A percentile compares a stretch with the other conserved stretches of the same genome.
phyloP scores from a whole-genome alignment of 2,797 vertebrate species.

The Ceryle rudis region DNA sequence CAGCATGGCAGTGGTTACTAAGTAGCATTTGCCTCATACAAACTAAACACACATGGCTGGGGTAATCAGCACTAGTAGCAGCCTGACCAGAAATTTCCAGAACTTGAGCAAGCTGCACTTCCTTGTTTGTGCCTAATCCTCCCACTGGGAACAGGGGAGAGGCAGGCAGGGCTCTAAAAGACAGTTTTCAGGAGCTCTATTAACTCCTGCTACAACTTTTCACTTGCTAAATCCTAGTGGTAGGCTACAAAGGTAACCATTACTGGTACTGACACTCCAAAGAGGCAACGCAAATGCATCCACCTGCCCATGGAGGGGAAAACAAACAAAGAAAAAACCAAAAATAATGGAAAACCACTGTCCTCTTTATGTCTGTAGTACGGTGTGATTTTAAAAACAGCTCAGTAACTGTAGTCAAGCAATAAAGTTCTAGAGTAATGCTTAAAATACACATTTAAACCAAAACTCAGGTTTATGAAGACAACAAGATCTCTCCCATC shows the following conservation, averaged over 20 bases:
- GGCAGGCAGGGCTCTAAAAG: neutral
- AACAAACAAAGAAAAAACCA: neutral
- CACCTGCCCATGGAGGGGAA: neutral
- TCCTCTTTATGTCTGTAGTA: neutral
- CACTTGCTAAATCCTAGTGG: neutral
- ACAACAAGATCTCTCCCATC: neutral
- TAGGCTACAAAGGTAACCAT: rapidly evolving
- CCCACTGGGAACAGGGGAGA: neutral
- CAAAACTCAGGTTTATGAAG: neutral
- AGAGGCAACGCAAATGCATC: neutral
- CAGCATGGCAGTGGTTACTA: neutral
- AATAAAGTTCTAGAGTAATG: neutral
- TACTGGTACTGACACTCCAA: rapidly evolving
- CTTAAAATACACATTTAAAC: neutral
- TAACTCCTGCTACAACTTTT: neutral
- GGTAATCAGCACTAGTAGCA: neutral
- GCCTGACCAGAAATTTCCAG: neutral
- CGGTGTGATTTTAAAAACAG: neutral
- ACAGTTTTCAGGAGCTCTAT: neutral
- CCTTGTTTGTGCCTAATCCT: neutral
- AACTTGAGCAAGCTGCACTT: neutral
- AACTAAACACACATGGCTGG: neutral
- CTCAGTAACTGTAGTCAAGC: neutral
- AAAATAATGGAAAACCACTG: neutral
- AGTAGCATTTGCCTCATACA: neutral